Evolutionary conservation across 2,113 vertebrate species (phyloP).

Genomic region (Paracanthobrama guichenoti): DNA sequence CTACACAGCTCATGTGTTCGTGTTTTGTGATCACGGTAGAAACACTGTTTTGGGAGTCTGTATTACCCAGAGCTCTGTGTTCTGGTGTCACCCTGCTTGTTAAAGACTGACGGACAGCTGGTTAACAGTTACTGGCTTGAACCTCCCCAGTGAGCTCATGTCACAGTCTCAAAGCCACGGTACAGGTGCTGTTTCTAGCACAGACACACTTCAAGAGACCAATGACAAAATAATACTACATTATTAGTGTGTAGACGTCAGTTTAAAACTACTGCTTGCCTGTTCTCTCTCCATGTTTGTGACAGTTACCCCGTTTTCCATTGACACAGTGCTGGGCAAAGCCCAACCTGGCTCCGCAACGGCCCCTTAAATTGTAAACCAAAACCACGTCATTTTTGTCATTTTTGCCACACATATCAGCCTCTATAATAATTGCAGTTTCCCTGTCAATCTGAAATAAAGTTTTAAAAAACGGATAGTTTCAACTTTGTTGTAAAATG

Average conservation of each 20-base stretch:
- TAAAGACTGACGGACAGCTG: slow-evolving; percentile 46
- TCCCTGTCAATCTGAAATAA: neutral
- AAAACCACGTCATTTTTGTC: neutral
- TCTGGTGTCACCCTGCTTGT: slow-evolving; percentile 45
- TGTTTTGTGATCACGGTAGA: slow-evolving; percentile 28
- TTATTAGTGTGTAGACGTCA: slow-evolving; percentile 59
- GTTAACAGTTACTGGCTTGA: slow-evolving; percentile 54
- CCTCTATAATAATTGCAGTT: neutral
- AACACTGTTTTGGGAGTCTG: slow-evolving; percentile 41
- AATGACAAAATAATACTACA: slow-evolving; percentile 66
- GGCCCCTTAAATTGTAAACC: neutral
- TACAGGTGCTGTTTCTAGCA: slow-evolving; percentile 56
- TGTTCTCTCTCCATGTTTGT: slow-evolving; percentile 45
- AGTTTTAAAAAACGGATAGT: neutral
- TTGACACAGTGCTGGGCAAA: neutral
- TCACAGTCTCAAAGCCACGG: slow-evolving; percentile 53
- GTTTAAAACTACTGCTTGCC: slow-evolving; percentile 57
- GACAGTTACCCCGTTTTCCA: slow-evolving; percentile 48
- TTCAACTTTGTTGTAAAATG: neutral
- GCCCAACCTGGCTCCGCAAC: neutral
- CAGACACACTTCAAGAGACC: slow-evolving; percentile 60
- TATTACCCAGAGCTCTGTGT: slow-evolving; percentile 50
- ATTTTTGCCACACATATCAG: neutral
- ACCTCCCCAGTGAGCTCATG: slow-evolving; percentile 54
- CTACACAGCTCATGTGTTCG: neutral